phyloP scores from a whole-genome alignment of 30 jellyfish, hydroid and myxozoan species.

The Mastigias papua region DNA sequence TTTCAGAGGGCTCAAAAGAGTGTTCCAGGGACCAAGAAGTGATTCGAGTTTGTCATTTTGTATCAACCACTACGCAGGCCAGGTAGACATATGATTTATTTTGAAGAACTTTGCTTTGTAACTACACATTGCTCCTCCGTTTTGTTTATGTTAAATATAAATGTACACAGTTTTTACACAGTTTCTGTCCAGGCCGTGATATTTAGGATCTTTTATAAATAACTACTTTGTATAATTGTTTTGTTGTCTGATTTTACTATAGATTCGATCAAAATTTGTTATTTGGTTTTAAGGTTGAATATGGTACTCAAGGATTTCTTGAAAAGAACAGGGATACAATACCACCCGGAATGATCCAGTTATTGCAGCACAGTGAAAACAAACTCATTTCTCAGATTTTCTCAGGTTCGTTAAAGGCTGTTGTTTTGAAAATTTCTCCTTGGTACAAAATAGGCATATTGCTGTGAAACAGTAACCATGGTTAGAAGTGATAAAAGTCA shows the following conservation, averaged over 20 bases:
- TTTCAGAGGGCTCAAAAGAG: constrained; percentile 20
- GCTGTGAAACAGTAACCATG: no score
- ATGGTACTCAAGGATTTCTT: constrained; percentile 60
- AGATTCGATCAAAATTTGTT: no score
- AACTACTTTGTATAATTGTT: no score
- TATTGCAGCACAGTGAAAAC: constrained; percentile 66
- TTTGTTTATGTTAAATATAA: no score
- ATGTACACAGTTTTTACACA: no score
- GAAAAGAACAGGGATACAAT: constrained; percentile 81
- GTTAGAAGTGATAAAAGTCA: no score
- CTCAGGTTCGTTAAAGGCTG: constrained; percentile 68
- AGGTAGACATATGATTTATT: constrained; percentile 19
- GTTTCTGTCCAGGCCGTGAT: no score
- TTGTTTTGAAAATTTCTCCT: background rate
- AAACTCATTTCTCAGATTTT: constrained; percentile 54
- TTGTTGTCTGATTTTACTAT: no score
- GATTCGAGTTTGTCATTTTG: constrained; percentile 52
- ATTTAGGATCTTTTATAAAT: no score
- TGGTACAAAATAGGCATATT: no score
- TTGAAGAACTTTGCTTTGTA: background rate
- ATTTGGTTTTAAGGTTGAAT: no score
- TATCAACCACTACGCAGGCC: constrained; percentile 75
- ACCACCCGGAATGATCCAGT: constrained; percentile 65
- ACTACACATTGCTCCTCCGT: no score
- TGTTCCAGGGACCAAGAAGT: constrained; percentile 59